Base-by-base conservation (phyloP, 1,140 invertebrate genomes). In the Bombus soroeensis region DNA sequence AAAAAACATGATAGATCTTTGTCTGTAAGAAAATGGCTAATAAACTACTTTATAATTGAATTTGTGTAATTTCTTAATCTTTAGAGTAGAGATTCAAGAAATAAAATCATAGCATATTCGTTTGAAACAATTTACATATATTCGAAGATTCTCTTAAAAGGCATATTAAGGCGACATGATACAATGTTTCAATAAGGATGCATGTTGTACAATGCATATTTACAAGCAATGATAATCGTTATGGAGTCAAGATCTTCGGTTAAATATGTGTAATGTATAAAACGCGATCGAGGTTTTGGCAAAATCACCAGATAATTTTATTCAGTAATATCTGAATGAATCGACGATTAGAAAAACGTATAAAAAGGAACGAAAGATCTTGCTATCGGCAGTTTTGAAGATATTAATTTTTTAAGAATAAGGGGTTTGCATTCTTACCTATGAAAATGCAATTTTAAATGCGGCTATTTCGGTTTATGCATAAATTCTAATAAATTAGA, bases 261-360 rank as follows among this genome's bases (percentile, higher is more conserved):
- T 64, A 64, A 83, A 64, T 79, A 81, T 28, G 8, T 39, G 37
- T 62, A 28, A 72, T 70, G 68, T 70, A 81, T 64, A 83, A 86
- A 71, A 86, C 13, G 5, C n/a, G 57, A 12, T 81, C 9, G 28
- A 81, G 43, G 64, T 37, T 53, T 88, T 78, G 73, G 47, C 81
- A 62, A 85, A 87, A 59, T 62, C 57, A 57, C 73, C 73, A 82
- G 81, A 66, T 47, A 73, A 73, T 43, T 53, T 53, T 78, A 43
- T 34, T 62, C 13, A n/a, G 1, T 77, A 64, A 79, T 15, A 59
- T 8, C 41, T 77, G n/a, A 41, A 78, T 79, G 32, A 66, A 47
- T 74, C 25, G 34, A 81, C 34, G 70, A 86, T 81, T 81, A 84
- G 83, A 89, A 87, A 87, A 87, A 83, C 28, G 80, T 89, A 89